Conservation (phyloP, 2,888 invertebrate species). For the Druceiella hillmani region DNA sequence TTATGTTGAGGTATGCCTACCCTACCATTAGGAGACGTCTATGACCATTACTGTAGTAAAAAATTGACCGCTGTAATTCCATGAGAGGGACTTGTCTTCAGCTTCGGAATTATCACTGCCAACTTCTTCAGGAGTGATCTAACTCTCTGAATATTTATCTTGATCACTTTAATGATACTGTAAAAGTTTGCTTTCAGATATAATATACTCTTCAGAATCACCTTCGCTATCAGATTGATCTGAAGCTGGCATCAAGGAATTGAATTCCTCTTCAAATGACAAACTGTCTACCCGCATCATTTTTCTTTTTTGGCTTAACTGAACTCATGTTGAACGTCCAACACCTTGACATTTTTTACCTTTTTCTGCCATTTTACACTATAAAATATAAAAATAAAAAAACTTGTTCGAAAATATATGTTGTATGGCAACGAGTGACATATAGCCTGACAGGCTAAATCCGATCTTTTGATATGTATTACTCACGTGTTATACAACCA, state of each 20-base stretch:
- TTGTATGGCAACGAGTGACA: constrained; percentile 4
- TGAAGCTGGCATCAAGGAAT: constrained; percentile 17
- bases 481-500: constrained; percentile 14
- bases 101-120: constrained; percentile 18
- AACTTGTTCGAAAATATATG: constrained; percentile 5
- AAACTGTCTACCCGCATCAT: constrained; percentile 13
- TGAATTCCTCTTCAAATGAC: constrained; percentile 17
- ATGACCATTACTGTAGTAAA: constrained; percentile 8
- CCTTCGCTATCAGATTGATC: constrained; percentile 20
- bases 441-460: constrained; percentile 21
- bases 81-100: constrained; percentile 13
- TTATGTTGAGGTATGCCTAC: constrained; percentile 14
- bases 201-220: constrained; percentile 17
- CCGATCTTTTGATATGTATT: constrained; percentile 13
- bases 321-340: constrained; percentile 11
- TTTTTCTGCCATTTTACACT: constrained; percentile 12
- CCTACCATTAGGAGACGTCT: constrained; percentile 7
- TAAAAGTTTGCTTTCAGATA: constrained; percentile 18
- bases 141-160: constrained; percentile 18
- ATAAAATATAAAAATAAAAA: constrained; percentile 1
- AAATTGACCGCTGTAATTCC: constrained; percentile 14
- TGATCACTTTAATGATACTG: constrained; percentile 18
- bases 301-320: constrained; percentile 15
- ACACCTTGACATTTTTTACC: constrained; percentile 12
- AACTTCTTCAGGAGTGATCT: constrained; percentile 16